A percentile compares a stretch with the other conserved stretches of the same genome.
These are phyloP conservation scores for Albula glossodonta DNA, from an alignment of 2,113 vertebrate genomes.

Conservation along the genomic window DNA sequence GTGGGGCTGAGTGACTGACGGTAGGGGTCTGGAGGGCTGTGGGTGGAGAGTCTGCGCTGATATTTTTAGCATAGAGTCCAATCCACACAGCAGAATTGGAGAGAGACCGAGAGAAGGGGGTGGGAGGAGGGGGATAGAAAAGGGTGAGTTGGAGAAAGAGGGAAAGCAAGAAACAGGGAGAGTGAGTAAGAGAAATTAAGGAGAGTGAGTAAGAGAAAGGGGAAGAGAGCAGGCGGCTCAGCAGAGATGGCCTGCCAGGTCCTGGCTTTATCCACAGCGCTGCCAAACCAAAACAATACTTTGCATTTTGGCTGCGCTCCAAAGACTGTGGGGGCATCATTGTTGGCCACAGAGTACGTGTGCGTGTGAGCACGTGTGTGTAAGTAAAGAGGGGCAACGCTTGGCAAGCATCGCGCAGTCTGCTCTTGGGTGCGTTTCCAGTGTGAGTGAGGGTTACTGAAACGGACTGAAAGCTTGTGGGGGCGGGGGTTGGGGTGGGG, in stretches of 20 bases:
- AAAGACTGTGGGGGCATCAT: conserved; percentile 1
- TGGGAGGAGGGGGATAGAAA: too few species aligned
- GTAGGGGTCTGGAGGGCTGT: background rate
- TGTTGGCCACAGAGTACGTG: background rate
- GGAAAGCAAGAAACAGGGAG: background rate
- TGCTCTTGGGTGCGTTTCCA: background rate
- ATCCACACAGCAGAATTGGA: background rate
- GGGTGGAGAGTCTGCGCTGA: background rate
- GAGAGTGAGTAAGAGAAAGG: background rate
- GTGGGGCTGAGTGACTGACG: background rate
- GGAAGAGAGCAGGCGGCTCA: background rate
- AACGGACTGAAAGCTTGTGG: background rate
- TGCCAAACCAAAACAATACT: conserved; percentile 17
- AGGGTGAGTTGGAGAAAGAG: background rate
- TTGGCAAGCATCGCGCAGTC: background rate
- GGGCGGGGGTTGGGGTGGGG: conserved; percentile 16
- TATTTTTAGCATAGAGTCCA: background rate
- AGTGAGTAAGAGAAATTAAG: background rate
- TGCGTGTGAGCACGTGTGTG: conserved; percentile 8
- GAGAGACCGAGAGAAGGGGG: too few species aligned
- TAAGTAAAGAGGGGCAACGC: background rate
- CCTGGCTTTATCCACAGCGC: background rate
- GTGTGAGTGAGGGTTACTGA: background rate
- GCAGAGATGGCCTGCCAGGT: background rate
- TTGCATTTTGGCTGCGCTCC: background rate